phyloP scores from a whole-genome alignment of 2,888 invertebrate genomes.

The Isoperla grammatica region DNA sequence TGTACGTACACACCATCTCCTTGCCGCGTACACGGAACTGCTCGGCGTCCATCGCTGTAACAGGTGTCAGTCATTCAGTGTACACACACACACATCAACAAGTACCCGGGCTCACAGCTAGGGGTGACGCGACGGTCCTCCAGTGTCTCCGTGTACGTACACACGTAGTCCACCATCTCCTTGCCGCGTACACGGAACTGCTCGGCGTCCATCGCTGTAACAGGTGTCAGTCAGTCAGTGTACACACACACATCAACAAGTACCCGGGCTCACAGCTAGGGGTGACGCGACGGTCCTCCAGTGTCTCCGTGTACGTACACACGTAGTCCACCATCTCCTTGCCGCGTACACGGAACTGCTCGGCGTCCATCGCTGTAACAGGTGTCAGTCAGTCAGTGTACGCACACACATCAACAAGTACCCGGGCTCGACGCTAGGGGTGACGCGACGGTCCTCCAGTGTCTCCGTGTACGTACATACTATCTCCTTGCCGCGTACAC shows the following conservation, averaged over 20 bases:
- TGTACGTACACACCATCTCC: slow-evolving; percentile 49
- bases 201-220: slow-evolving; percentile 88
- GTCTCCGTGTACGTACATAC: slow-evolving; percentile 48
- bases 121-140: slow-evolving; percentile 80
- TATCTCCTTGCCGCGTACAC: slow-evolving; percentile 46
- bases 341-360: slow-evolving; percentile 80
- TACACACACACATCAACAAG: too few species aligned
- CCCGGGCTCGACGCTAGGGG: slow-evolving; percentile 48
- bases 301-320: slow-evolving; percentile 78
- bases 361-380: slow-evolving; percentile 92
- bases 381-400: too few species aligned
- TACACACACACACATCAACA: too few species aligned
- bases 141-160: slow-evolving; percentile 79
- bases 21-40: slow-evolving; percentile 45
- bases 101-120: slow-evolving; percentile 85
- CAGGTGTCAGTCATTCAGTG: too few species aligned
- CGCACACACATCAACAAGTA: too few species aligned
- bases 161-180: slow-evolving; percentile 95
- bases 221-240: too few species aligned
- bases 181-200: slow-evolving; percentile 83
- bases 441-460: slow-evolving; percentile 44
- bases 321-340: slow-evolving; percentile 96
- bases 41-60: slow-evolving; percentile 43
- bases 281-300: slow-evolving; percentile 75
- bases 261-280: slow-evolving; percentile 91